Conservation (phyloP, 2,113 vertebrate genomes). For the Murina feae region DNA sequence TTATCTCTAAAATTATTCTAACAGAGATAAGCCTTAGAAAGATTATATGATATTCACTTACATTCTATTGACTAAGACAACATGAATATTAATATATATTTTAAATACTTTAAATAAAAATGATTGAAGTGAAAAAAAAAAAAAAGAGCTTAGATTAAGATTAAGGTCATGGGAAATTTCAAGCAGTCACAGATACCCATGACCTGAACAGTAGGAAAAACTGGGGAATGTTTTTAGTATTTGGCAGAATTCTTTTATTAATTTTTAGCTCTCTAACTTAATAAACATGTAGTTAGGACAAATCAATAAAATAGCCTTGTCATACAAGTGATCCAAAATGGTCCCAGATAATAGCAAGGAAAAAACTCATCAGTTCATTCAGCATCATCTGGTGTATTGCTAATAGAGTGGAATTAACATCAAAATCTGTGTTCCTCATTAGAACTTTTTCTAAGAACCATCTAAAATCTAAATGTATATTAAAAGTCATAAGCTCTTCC, state of each 20-base stretch:
- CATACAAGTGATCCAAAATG: neutral
- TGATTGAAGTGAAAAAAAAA: neutral
- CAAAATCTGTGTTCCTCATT: neutral
- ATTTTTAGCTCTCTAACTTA: neutral
- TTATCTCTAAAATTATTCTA: neutral
- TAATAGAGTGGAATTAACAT: neutral
- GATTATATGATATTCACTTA: neutral
- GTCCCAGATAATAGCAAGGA: neutral
- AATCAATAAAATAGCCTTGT: neutral
- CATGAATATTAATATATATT: neutral
- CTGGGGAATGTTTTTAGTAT: neutral
- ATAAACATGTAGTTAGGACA: neutral
- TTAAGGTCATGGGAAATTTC: neutral
- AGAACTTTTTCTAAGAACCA: neutral
- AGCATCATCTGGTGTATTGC: neutral
- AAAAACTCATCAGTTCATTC: neutral
- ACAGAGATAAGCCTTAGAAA: neutral
- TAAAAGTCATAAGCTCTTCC: neutral
- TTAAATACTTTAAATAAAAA: neutral
- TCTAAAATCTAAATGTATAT: neutral
- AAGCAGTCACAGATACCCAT: neutral
- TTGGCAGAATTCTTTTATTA: slow-evolving; percentile 5
- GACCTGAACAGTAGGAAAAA: neutral
- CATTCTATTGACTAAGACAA: neutral
- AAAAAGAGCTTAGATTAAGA: neutral